Percentiles rank a stretch among this genome's conserved stretches.
phyloP scores from a whole-genome alignment of 2,888 invertebrate genomes.

The Ceriagrion tenellum region DNA sequence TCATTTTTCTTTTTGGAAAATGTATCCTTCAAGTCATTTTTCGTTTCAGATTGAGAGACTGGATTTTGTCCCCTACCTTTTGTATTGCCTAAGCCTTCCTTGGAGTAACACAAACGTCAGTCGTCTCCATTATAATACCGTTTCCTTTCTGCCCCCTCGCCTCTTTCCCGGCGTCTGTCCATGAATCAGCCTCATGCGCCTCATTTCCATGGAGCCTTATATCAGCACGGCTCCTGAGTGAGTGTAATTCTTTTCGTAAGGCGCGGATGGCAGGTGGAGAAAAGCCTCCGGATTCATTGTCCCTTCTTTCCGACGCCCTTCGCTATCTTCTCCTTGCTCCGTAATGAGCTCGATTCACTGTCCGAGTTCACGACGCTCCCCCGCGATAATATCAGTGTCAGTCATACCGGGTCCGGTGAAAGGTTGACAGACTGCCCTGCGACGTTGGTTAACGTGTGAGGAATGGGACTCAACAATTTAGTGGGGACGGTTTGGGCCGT shows the following conservation, averaged over 20 bases:
- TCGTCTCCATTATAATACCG: background rate
- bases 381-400: background rate
- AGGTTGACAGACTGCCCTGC: constrained; percentile 1
- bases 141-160: background rate
- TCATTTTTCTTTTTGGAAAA: no score
- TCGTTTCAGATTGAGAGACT: no score
- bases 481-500: no score
- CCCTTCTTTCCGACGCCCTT: background rate
- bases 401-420: background rate
- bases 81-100: background rate
- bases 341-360: background rate
- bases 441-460: background rate
- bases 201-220: background rate
- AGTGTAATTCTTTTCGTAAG: background rate
- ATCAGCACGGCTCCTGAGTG: background rate
- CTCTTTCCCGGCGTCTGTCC: background rate
- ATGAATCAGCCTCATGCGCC: background rate
- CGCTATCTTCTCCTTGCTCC: background rate
- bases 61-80: background rate
- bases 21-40: no score
- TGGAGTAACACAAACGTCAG: background rate
- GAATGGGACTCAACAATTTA: background rate
- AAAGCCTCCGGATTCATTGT: background rate
- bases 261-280: background rate
- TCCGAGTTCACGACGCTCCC: background rate